A percentile compares a stretch with the other conserved stretches of the same genome.
Evolutionary conservation across 2,888 invertebrate species (phyloP).

Genomic region (Noctua janthe): DNA sequence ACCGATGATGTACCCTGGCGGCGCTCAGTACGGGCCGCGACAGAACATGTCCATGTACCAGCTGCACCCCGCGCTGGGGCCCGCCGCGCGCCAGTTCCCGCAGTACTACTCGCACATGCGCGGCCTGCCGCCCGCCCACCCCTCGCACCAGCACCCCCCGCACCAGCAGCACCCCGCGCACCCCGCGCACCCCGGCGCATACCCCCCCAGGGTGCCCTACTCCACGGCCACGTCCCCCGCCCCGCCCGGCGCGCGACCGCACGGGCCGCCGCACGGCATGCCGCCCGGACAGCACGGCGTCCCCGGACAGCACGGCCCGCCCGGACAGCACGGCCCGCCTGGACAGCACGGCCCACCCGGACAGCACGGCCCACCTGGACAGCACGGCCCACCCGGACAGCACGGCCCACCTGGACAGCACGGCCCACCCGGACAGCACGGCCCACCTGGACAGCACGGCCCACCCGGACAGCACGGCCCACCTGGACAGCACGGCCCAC

Average conservation of each 20-base stretch:
- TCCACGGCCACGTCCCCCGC: slow-evolving; percentile 38
- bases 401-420: slow-evolving; percentile 17
- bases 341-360: slow-evolving; percentile 38
- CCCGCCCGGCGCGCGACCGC: slow-evolving; percentile 24
- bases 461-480: slow-evolving; percentile 37
- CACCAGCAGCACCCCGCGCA: slow-evolving; percentile 53
- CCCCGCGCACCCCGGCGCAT: slow-evolving; percentile 21
- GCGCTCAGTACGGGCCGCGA: slow-evolving; percentile 77
- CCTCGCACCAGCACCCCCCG: slow-evolving; percentile 56
- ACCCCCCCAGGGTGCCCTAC: slow-evolving; percentile 60
- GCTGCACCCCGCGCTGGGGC: slow-evolving; percentile 54
- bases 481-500: slow-evolving; percentile 33
- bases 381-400: slow-evolving; percentile 22
- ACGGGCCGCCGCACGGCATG: slow-evolving; percentile 19
- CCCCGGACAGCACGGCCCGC: slow-evolving; percentile 21
- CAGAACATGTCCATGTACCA: slow-evolving; percentile 77
- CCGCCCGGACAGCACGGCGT: slow-evolving; percentile 19
- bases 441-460: slow-evolving; percentile 33
- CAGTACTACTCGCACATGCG: slow-evolving; percentile 79
- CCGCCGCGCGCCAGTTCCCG: slow-evolving; percentile 67
- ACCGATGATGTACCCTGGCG: slow-evolving; percentile 84
- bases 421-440: slow-evolving; percentile 28
- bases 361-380: slow-evolving; percentile 33
- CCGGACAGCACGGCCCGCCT: slow-evolving; percentile 34
- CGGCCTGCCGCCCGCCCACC: slow-evolving; percentile 39